A percentile compares a stretch with the other conserved stretches of the same genome.
Evolutionary conservation across 2,888 invertebrate genomes (phyloP).

Genomic region (Dexiosoma caninum): DNA sequence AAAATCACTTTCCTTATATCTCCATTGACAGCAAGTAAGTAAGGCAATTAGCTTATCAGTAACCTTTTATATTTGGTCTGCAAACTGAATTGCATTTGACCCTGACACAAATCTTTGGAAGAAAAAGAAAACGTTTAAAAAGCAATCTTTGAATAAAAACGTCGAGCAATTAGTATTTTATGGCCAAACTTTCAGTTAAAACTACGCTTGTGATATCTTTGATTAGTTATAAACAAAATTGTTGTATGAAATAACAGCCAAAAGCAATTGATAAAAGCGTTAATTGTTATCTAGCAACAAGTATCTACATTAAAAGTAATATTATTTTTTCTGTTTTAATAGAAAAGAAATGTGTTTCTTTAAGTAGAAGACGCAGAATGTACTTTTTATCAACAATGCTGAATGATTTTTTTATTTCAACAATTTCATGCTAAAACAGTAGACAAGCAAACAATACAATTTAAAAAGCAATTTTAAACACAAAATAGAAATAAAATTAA

Average conservation of each 20-base stretch:
- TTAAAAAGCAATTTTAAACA: slow-evolving; percentile 7
- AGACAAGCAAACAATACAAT: slow-evolving; percentile 9
- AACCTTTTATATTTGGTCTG: background rate
- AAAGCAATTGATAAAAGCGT: slow-evolving; percentile 40
- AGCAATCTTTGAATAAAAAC: background rate
- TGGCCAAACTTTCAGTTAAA: background rate
- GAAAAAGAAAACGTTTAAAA: background rate
- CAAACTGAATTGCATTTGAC: background rate
- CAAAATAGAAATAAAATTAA: slow-evolving; percentile 9
- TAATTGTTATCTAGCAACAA: slow-evolving; percentile 43
- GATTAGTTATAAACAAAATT: slow-evolving; percentile 45
- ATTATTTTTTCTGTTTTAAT: background rate
- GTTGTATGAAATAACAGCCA: slow-evolving; percentile 35
- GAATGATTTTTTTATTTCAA: background rate
- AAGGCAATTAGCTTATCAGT: background rate
- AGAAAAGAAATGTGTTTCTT: background rate
- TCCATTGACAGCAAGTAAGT: background rate
- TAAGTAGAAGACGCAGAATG: background rate
- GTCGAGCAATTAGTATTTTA: background rate
- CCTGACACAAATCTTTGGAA: slow-evolving; percentile 2
- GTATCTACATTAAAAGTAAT: background rate
- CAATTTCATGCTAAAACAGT: background rate
- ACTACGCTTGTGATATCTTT: slow-evolving; percentile 40
- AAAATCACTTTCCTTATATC: background rate
- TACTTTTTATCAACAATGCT: background rate